phyloP scores from a whole-genome alignment of 2,797 vertebrate genomes.

The Chelidonichthys spinosus region DNA sequence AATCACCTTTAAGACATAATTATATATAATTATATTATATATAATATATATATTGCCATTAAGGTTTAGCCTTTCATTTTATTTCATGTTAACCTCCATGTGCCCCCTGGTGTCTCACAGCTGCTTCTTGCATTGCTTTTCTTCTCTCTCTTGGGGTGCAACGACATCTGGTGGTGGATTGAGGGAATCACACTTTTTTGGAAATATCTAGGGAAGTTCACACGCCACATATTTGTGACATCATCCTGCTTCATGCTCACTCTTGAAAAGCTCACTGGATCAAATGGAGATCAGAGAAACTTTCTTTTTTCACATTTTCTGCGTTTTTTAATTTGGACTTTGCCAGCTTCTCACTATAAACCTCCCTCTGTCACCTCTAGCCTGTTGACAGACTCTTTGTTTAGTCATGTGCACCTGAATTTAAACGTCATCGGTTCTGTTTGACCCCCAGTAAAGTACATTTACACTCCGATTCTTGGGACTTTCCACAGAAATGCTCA shows the following conservation, averaged over 20 bases:
- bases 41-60: not conserved
- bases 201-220: not conserved
- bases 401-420: not conserved
- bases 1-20: not conserved
- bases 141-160: conserved; percentile 56
- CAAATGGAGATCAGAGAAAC: not conserved
- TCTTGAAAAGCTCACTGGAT: not conserved
- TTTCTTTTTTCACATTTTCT: not conserved
- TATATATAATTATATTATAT: not conserved
- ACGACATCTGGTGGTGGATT: conserved; percentile 71
- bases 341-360: not conserved
- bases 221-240: not conserved
- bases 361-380: no score
- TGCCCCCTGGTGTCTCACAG: conserved; percentile 59
- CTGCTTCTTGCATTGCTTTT: conserved; percentile 6
- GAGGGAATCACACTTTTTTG: conserved; percentile 45
- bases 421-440: not conserved
- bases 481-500: conserved; percentile 30
- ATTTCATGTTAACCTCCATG: conserved; percentile 12
- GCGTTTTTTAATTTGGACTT: not conserved
- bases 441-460: not conserved
- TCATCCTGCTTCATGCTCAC: not conserved
- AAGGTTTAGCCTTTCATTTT: not conserved
- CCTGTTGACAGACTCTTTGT: not conserved
- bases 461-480: not conserved